A percentile compares a stretch with the other conserved stretches of the same genome.
Evolutionary conservation across 2,888 invertebrate species (phyloP).

Genomic region (Prosapia bicincta): DNA sequence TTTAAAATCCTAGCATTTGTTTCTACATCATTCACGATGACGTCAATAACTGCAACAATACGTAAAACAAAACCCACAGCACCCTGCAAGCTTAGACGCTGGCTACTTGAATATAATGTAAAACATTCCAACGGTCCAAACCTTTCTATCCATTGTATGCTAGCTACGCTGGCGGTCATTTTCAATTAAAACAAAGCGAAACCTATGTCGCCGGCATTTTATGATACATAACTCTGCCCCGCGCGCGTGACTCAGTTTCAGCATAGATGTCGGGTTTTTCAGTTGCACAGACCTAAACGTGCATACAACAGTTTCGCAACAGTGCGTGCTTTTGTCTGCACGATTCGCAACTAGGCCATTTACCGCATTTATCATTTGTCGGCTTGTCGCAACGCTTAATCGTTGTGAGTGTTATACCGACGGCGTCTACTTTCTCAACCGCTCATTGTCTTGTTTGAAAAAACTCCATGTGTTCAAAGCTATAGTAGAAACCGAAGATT

Average conservation of each 20-base stretch:
- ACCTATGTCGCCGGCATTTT: not conserved
- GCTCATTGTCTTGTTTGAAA: no score
- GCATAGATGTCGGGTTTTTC: not conserved
- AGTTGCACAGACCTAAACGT: not conserved
- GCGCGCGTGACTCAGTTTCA: not conserved
- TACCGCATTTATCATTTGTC: not conserved
- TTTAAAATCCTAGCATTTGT: no score
- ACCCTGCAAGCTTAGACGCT: no score
- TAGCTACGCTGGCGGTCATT: not conserved
- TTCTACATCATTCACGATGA: no score
- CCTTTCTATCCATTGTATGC: no score
- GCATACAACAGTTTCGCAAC: not conserved
- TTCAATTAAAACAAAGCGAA: not conserved
- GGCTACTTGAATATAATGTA: no score
- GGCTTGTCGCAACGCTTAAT: not conserved
- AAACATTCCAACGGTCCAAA: no score
- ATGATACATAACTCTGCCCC: not conserved
- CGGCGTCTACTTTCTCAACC: no score
- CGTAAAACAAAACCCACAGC: no score
- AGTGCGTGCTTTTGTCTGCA: not conserved
- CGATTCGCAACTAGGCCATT: constrained; percentile 2
- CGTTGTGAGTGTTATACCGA: not conserved
- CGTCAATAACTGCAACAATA: no score
- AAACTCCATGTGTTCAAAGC: no score
- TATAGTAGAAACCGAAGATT: no score